Evolutionary conservation across 2,113 vertebrate species (phyloP).

Genomic region (Cryptotis parvus): DNA sequence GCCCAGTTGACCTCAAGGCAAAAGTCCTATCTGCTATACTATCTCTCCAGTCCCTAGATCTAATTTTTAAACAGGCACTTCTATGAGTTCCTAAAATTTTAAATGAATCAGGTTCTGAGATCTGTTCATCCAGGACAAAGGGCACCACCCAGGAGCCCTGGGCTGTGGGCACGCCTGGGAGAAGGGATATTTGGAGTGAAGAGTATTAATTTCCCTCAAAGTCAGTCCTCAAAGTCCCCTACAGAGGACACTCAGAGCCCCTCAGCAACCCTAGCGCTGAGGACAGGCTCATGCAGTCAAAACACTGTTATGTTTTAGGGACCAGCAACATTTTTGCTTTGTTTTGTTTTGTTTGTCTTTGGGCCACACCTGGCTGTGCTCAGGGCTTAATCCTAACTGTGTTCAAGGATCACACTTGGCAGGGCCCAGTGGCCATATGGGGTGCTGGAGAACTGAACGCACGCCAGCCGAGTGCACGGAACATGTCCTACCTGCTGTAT

Average conservation of each 20-base stretch:
- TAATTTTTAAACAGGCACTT: constrained; percentile 40
- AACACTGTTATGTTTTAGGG: neutral
- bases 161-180: neutral
- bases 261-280: neutral
- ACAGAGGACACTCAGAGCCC: neutral
- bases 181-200: neutral
- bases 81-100: neutral
- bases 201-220: neutral
- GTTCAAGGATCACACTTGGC: no score
- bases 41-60: neutral
- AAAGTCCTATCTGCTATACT: no score
- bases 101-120: neutral
- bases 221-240: neutral
- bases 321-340: no score
- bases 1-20: no score
- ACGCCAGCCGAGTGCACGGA: no score
- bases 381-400: no score
- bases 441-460: no score
- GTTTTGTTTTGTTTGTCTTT: no score
- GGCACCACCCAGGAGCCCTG: neutral
- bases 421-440: no score
- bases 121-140: neutral
- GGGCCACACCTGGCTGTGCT: no score
- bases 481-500: no score
- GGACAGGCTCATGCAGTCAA: neutral